Evolutionary conservation across 2,113 vertebrate species (phyloP).

Genomic region (Crotalus horridus): DNA sequence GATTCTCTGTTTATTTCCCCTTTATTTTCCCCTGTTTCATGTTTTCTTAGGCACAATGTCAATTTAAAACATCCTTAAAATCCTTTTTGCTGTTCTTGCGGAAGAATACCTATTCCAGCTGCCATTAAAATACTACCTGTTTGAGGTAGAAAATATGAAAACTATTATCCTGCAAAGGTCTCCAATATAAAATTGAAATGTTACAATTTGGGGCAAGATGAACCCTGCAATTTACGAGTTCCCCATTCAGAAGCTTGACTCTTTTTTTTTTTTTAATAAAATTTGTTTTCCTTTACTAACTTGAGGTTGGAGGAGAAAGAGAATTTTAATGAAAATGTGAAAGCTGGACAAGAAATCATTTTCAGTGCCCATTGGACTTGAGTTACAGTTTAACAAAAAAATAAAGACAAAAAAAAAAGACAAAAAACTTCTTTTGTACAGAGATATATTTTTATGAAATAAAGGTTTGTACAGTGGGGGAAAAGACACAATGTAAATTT

Average conservation of each 20-base stretch:
- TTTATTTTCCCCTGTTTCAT: not conserved
- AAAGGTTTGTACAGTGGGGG: constrained; percentile 98
- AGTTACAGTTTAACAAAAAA: constrained; percentile 32
- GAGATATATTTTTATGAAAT: constrained; percentile 99
- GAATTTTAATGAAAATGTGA: constrained; percentile 15
- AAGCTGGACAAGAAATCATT: constrained; percentile 51
- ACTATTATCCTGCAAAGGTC: not conserved
- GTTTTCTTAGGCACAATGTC: not conserved
- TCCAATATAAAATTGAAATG: accelerated
- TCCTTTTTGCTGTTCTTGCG: not conserved
- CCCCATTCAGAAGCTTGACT: not conserved
- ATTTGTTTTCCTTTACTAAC: constrained; percentile 16
- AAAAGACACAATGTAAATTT: constrained; percentile 88
- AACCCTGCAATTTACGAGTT: accelerated
- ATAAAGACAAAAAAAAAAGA: constrained; percentile 43
- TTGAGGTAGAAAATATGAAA: not conserved
- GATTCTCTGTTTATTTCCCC: not conserved
- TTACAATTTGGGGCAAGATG: not conserved
- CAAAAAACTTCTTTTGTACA: constrained; percentile 90
- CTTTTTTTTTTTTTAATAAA: not conserved
- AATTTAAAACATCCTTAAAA: not conserved
- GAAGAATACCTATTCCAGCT: not conserved
- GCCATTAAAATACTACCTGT: too few relatives aligned
- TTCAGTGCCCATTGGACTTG: constrained; percentile 56
- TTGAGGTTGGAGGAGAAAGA: not conserved